Conservation (phyloP, 2,113 vertebrate genomes). For the Burhinus bistriatus region DNA sequence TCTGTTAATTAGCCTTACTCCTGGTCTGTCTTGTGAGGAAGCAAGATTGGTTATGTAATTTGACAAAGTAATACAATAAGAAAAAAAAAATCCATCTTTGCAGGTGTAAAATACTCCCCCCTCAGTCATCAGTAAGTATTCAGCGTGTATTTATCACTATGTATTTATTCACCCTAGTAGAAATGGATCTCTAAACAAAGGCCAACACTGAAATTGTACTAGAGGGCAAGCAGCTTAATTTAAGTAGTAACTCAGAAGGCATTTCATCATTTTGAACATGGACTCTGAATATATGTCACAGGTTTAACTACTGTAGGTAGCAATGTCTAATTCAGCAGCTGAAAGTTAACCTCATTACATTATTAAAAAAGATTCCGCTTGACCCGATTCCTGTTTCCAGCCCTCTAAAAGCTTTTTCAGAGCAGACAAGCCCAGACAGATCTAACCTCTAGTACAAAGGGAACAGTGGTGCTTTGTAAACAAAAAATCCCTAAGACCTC, state of each 20-base stretch:
- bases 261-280: not conserved
- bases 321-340: not conserved
- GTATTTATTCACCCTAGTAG: not conserved
- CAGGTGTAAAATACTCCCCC: not conserved
- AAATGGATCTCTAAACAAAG: not conserved
- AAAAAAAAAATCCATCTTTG: not conserved
- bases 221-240: not conserved
- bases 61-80: not conserved
- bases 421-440: conserved; percentile 14
- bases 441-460: not conserved
- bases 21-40: not conserved
- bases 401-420: not conserved
- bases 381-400: not conserved
- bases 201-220: not conserved
- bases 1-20: not conserved
- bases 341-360: not conserved
- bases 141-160: not conserved
- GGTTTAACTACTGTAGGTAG: not conserved
- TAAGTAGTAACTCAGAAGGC: not conserved
- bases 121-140: not conserved
- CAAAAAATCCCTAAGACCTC: not conserved
- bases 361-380: not conserved
- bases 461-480: conserved; percentile 6
- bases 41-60: not conserved
- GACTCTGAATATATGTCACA: not conserved